phyloP scores from a whole-genome alignment of 1,140 invertebrate species.

The Trichogramma pretiosum region DNA sequence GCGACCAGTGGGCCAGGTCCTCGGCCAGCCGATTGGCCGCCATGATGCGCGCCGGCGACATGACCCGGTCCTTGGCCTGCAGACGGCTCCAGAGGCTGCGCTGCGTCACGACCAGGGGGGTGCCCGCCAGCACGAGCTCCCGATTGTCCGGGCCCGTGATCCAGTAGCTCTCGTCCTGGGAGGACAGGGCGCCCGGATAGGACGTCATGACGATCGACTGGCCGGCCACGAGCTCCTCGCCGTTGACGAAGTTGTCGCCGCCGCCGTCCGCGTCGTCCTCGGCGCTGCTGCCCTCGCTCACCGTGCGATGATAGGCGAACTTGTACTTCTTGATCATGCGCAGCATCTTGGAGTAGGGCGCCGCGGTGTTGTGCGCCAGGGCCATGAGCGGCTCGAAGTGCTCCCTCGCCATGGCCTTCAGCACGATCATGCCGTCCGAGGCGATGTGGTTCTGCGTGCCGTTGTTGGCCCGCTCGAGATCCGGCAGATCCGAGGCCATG shows the following conservation, averaged over 20 bases:
- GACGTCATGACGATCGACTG: conserved; percentile 60
- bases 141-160: conserved; percentile 44
- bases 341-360: conserved; percentile 74
- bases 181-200: conserved; percentile 79
- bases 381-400: conserved; percentile 27
- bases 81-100: conserved; percentile 24
- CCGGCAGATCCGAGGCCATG: conserved; percentile 67
- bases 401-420: conserved; percentile 28
- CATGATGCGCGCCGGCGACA: conserved; percentile 72
- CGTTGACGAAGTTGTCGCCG: no score
- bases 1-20: conserved; percentile 64
- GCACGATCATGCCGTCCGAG: conserved; percentile 30
- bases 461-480: conserved; percentile 49
- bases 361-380: conserved; percentile 62
- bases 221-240: conserved; percentile 53
- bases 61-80: conserved; percentile 40
- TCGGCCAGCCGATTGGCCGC: conserved; percentile 75
- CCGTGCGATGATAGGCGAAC: conserved; percentile 62
- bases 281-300: conserved; percentile 24
- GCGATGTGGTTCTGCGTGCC: conserved; percentile 22
- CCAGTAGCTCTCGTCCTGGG: conserved; percentile 81
- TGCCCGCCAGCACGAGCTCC: conserved; percentile 51
- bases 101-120: conserved; percentile 38
- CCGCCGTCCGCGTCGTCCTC: no score
- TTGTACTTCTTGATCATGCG: conserved; percentile 84